Percentiles rank a stretch among this genome's conserved stretches.
These are phyloP conservation scores for Esox masquinongy DNA, from an alignment of 2,797 vertebrate species.

Conservation along the genomic window DNA sequence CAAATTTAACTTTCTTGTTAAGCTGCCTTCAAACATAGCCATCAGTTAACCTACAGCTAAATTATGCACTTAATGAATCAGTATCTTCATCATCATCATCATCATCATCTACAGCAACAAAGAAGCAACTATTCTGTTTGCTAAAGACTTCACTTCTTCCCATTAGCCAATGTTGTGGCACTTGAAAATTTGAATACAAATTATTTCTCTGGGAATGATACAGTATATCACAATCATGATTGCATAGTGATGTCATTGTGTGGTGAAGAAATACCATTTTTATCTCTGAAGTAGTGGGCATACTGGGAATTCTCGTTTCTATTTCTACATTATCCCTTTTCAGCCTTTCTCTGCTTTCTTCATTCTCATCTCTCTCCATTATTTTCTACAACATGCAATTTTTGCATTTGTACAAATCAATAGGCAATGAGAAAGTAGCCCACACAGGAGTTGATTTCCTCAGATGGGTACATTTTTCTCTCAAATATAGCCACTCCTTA, in stretches of 20 bases:
- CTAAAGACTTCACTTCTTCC: background rate
- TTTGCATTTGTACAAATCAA: conserved; percentile 63
- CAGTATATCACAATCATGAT: background rate
- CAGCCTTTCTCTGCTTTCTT: conserved; percentile 25
- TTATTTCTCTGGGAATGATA: background rate
- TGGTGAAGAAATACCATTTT: background rate
- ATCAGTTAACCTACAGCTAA: background rate
- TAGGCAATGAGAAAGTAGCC: conserved; percentile 63
- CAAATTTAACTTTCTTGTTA: background rate
- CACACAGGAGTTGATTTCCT: conserved; percentile 48
- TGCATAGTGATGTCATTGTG: too few species aligned
- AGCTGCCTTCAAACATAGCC: background rate
- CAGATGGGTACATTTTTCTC: conserved; percentile 53
- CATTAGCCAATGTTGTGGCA: background rate
- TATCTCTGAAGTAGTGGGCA: background rate
- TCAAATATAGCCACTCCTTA: conserved; percentile 52
- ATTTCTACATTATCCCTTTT: conserved; percentile 11
- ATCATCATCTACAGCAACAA: background rate
- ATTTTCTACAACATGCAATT: conserved; percentile 56
- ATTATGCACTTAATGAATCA: background rate
- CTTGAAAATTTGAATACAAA: background rate
- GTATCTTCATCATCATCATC: background rate
- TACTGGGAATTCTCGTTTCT: background rate
- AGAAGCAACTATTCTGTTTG: too few species aligned
- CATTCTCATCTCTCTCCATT: conserved; percentile 38